Percentiles rank a stretch among this genome's conserved stretches.
Evolutionary conservation across 1,140 invertebrate species (phyloP).

Genomic region (Philaenus spumarius): DNA sequence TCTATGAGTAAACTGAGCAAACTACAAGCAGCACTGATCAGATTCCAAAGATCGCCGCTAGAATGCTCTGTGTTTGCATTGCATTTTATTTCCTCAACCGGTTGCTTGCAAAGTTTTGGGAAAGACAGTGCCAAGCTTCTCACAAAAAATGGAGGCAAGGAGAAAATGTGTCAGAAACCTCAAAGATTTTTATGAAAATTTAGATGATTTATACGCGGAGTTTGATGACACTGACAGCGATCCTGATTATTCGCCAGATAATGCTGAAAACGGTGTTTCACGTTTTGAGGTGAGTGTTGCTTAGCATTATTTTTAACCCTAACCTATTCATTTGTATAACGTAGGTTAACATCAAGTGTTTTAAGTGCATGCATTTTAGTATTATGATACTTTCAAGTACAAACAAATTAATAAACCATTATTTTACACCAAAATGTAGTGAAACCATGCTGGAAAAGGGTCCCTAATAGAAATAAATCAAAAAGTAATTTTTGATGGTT

Average conservation of each 20-base stretch:
- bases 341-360: background rate
- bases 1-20: background rate
- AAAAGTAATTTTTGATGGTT: no score
- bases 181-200: background rate
- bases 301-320: background rate
- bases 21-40: background rate
- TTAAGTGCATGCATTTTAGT: background rate
- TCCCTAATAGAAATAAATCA: no score
- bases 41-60: background rate
- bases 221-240: background rate
- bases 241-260: background rate
- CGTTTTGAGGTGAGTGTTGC: background rate
- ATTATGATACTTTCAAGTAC: background rate
- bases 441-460: background rate
- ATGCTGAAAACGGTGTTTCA: background rate
- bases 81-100: background rate
- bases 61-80: no score
- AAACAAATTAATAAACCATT: background rate
- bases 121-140: background rate
- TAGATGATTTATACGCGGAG: background rate
- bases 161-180: background rate
- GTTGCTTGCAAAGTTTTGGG: background rate
- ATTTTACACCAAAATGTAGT: background rate
- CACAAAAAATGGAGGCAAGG: background rate
- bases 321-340: background rate